phyloP scores from a whole-genome alignment of 2,797 vertebrate genomes.

The Lepus townsendii region DNA sequence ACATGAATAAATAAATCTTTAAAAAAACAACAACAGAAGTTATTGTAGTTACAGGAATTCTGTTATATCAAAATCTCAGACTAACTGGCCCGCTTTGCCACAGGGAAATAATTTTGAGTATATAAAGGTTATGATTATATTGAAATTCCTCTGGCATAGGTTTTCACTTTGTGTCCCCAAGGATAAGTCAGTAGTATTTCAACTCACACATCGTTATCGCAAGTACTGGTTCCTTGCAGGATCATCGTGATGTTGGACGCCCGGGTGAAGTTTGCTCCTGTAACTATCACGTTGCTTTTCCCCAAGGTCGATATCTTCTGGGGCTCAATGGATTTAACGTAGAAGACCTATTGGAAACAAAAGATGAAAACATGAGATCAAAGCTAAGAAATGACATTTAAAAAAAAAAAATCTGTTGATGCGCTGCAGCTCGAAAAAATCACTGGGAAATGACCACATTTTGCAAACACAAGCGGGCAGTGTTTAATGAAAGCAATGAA shows the following conservation, averaged over 20 bases:
- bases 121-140: neutral
- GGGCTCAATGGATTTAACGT: conserved; percentile 90
- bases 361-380: conserved; percentile 78
- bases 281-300: conserved; percentile 90
- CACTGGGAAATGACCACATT: conserved; percentile 77
- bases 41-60: neutral
- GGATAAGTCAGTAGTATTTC: conserved; percentile 41
- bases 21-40: too few species aligned
- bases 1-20: too few species aligned
- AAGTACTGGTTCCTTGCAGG: conserved; percentile 90
- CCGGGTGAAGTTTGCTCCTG: conserved; percentile 90
- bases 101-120: neutral
- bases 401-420: conserved; percentile 66
- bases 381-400: conserved; percentile 69
- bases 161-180: conserved; percentile 45
- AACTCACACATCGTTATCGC: conserved; percentile 92
- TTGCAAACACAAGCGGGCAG: conserved; percentile 79
- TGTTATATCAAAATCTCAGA: neutral
- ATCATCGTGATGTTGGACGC: conserved; percentile 90
- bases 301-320: conserved; percentile 91
- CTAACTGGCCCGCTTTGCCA: neutral
- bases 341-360: conserved; percentile 88
- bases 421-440: conserved; percentile 62
- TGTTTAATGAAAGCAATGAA: conserved; percentile 84
- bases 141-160: neutral